Evolutionary conservation across 2,113 vertebrate genomes (phyloP).

Genomic region (pig (Sus scrofa)): T2T-Sscrofa CM000820.6:121658001-121658500

Average conservation of each 20-base stretch:
- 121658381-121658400: constrained; percentile 69
- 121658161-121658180: not conserved
- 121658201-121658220: not conserved
- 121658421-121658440: not conserved
- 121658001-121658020: constrained; percentile 1
- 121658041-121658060: not conserved
- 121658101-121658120: accelerated
- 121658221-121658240: not conserved
- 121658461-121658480: constrained; percentile 39
- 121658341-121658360: constrained; percentile 68
- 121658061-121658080: too few species aligned
- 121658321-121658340: constrained; percentile 77
- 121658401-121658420: constrained; percentile 23
- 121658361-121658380: constrained; percentile 15
- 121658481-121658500: not conserved
- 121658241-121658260: not conserved
- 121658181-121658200: not conserved
- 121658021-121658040: constrained; percentile 16
- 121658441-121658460: constrained; percentile 49
- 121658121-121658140: not conserved
- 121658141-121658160: not conserved
- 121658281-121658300: not conserved
- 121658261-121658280: not conserved
- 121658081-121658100: not conserved
- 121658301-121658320: not conserved